Evolutionary conservation across 35 echinoderm and acorn worm species (phyloP).

Genomic region (Apostichopus parvimensis): DNA sequence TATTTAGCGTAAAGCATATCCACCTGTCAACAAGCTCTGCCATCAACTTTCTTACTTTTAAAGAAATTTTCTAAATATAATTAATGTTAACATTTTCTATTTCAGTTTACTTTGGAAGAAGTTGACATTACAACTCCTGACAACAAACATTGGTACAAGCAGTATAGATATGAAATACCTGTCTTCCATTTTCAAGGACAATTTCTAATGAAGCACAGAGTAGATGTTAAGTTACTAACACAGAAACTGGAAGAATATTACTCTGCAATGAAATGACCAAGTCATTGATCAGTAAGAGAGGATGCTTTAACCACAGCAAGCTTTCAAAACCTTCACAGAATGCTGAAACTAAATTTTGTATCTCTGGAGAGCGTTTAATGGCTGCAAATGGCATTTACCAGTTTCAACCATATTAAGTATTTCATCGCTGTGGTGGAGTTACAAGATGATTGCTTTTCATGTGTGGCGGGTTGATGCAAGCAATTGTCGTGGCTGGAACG

Average conservation of each 20-base stretch:
- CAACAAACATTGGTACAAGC: conserved; percentile 76
- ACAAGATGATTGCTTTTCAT: too few relatives aligned
- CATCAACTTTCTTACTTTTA: background rate
- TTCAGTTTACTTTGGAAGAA: conserved; percentile 91
- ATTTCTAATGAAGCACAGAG: conserved; percentile 95
- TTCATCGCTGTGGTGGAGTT: too few relatives aligned
- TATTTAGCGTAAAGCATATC: background rate
- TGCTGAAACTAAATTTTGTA: too few relatives aligned
- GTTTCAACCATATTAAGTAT: too few relatives aligned
- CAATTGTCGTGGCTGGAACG: too few relatives aligned
- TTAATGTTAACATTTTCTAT: background rate
- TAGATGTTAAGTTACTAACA: conserved; percentile 69
- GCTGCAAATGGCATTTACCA: too few relatives aligned
- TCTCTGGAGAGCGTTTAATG: too few relatives aligned
- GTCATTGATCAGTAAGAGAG: background rate
- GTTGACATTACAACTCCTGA: conserved; percentile 79
- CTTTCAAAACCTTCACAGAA: too few relatives aligned
- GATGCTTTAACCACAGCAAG: too few relatives aligned
- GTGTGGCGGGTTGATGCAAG: too few relatives aligned
- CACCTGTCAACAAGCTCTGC: background rate
- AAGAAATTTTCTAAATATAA: background rate
- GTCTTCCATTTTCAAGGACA: conserved; percentile 97
- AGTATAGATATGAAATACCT: conserved; percentile 95
- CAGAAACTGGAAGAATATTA: conserved; percentile 54
- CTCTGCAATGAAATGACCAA: background rate